Evolutionary conservation across 2,113 vertebrate genomes (phyloP).

Genomic region (Pelvicachromis taeniatus): DNA sequence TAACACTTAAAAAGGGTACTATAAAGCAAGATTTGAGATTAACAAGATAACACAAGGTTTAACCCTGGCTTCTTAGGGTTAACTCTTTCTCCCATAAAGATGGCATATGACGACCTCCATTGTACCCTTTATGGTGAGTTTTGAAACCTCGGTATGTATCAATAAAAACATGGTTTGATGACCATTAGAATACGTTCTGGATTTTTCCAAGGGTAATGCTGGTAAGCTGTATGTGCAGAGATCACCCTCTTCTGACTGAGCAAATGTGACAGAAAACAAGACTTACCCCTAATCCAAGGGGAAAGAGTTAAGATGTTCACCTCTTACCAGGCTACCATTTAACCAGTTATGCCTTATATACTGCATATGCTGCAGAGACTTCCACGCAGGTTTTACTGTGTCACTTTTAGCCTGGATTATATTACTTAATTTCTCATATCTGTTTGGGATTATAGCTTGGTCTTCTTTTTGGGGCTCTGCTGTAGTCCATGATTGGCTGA

Average conservation of each 20-base stretch:
- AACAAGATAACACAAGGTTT: neutral
- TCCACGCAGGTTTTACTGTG: neutral
- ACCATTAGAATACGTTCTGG: neutral
- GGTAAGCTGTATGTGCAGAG: neutral
- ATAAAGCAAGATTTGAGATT: neutral
- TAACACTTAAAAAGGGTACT: neutral
- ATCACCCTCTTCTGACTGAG: neutral
- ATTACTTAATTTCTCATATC: neutral
- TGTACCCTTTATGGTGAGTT: neutral
- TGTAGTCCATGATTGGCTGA: neutral
- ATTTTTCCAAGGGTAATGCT: neutral
- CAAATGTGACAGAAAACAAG: neutral
- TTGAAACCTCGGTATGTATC: neutral
- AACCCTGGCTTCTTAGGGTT: neutral
- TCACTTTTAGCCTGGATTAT: neutral
- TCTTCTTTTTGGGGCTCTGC: neutral
- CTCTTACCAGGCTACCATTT: neutral
- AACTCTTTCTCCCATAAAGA: neutral
- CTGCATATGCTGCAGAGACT: neutral
- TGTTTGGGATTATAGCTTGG: neutral
- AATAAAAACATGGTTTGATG: neutral
- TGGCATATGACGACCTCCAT: neutral
- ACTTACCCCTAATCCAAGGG: neutral
- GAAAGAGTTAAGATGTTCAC: neutral
- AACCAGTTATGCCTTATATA: neutral